phyloP scores from a whole-genome alignment of 2,888 invertebrate species.

The Gisinianus flammeolus region DNA sequence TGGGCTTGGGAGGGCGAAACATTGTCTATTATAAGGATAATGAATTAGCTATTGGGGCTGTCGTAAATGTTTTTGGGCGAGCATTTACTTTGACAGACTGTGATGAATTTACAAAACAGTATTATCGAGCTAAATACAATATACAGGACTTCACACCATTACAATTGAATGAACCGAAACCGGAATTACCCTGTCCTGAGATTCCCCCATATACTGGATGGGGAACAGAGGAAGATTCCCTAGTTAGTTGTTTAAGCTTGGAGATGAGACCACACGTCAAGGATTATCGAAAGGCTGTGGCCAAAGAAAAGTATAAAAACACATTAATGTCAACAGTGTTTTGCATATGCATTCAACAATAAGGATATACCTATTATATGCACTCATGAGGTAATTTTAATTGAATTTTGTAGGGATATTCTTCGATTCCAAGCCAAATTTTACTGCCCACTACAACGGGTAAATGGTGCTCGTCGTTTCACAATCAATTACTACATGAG shows the following conservation, averaged over 20 bases:
- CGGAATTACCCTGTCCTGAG: conserved; percentile 62
- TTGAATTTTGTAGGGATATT: conserved; percentile 69
- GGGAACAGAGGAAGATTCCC: conserved; percentile 73
- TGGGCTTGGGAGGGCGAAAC: conserved; percentile 59
- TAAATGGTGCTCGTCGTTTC: conserved; percentile 70
- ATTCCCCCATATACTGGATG: conserved; percentile 86
- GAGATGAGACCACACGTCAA: conserved; percentile 77
- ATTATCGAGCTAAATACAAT: conserved; percentile 75
- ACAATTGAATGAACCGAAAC: conserved; percentile 59
- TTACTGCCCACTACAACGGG: conserved; percentile 66
- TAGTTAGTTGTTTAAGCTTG: conserved; percentile 81
- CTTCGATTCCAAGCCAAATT: conserved; percentile 80
- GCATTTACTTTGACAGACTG: conserved; percentile 80
- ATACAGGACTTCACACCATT: conserved; percentile 72
- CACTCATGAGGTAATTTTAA: neutral
- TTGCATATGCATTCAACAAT: too few species aligned
- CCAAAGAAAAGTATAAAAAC: conserved; percentile 72
- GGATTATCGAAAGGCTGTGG: conserved; percentile 80
- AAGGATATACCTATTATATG: neutral
- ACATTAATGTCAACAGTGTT: neutral
- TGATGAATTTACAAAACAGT: conserved; percentile 84
- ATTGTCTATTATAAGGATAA: conserved; percentile 65
- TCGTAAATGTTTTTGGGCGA: conserved; percentile 81
- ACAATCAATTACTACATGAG: conserved; percentile 80
- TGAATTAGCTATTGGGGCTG: conserved; percentile 82